These are phyloP conservation scores for Myotis lucifugus DNA, from an alignment of 2,113 vertebrate species.

Conservation along the genomic window DNA sequence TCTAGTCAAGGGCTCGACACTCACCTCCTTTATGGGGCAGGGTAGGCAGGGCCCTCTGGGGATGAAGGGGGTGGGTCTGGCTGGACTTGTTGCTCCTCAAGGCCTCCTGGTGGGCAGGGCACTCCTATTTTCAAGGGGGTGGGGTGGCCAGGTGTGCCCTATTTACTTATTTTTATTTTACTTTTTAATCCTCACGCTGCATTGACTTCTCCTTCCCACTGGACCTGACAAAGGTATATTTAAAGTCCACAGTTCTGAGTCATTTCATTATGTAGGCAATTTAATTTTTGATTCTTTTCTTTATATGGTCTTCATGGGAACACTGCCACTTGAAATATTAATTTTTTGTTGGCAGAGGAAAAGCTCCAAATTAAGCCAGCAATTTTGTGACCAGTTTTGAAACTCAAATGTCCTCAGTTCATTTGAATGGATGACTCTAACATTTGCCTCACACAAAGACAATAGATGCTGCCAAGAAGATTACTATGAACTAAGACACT, in stretches of 20 bases:
- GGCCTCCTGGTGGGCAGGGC: too few species aligned
- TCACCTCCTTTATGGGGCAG: too few species aligned
- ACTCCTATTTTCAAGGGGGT: too few species aligned
- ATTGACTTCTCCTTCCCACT: too few species aligned
- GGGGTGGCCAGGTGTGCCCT: too few species aligned
- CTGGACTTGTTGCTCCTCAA: too few species aligned
- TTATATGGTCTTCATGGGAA: slow-evolving; percentile 46
- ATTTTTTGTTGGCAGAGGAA: slow-evolving; percentile 40
- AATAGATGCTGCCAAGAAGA: slow-evolving; percentile 27
- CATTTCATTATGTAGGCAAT: background rate
- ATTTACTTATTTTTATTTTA: too few species aligned
- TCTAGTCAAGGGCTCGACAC: too few species aligned
- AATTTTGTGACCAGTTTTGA: slow-evolving; percentile 48
- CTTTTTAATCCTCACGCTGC: too few species aligned
- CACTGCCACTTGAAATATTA: slow-evolving; percentile 26
- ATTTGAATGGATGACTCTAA: slow-evolving; percentile 13
- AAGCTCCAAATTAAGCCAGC: slow-evolving; percentile 38
- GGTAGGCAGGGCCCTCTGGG: too few species aligned
- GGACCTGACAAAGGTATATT: background rate
- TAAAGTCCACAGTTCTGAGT: background rate
- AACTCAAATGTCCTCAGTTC: slow-evolving; percentile 42
- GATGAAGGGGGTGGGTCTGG: too few species aligned
- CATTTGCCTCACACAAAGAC: slow-evolving; percentile 26
- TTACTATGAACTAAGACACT: background rate
- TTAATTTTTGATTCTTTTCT: slow-evolving; percentile 7